Evolutionary conservation across 2,113 vertebrate genomes (phyloP).

Genomic region (Clarias batrachus): DNA sequence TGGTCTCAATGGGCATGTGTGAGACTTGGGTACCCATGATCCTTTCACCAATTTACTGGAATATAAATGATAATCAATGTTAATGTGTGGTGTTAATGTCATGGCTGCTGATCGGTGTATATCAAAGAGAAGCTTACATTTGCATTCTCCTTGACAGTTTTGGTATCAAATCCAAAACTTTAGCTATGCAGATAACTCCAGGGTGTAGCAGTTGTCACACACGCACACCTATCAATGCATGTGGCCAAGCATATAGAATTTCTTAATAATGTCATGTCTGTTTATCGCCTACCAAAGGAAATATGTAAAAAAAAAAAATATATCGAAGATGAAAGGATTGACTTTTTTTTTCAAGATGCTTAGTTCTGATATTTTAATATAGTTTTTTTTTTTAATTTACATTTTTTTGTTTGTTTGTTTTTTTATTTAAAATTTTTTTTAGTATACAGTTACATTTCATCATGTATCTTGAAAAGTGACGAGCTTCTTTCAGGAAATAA

Average conservation of each 20-base stretch:
- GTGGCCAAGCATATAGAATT: neutral
- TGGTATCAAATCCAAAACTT: neutral
- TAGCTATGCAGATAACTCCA: neutral
- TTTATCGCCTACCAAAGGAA: neutral
- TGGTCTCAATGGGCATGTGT: too few species aligned
- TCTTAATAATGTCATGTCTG: neutral
- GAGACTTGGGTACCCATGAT: too few species aligned
- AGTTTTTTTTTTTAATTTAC: too few species aligned
- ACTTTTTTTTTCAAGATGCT: neutral
- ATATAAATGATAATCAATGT: too few species aligned
- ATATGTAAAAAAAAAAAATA: neutral
- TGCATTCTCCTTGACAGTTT: neutral
- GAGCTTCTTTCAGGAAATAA: neutral
- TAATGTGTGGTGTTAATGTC: too few species aligned
- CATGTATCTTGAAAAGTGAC: neutral
- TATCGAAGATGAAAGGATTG: accelerated
- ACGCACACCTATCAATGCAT: neutral
- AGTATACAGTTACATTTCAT: neutral
- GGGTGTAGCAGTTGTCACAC: neutral
- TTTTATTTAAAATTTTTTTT: too few species aligned
- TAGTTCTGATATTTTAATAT: neutral
- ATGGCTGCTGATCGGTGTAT: too few species aligned
- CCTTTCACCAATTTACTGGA: too few species aligned
- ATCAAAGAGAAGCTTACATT: too few species aligned
- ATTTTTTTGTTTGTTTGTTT: too few species aligned